Evolutionary conservation across 2,888 invertebrate genomes (phyloP), one percentile per base, ranked within the genome.

Genomic region (Rhingia campestris): DNA sequence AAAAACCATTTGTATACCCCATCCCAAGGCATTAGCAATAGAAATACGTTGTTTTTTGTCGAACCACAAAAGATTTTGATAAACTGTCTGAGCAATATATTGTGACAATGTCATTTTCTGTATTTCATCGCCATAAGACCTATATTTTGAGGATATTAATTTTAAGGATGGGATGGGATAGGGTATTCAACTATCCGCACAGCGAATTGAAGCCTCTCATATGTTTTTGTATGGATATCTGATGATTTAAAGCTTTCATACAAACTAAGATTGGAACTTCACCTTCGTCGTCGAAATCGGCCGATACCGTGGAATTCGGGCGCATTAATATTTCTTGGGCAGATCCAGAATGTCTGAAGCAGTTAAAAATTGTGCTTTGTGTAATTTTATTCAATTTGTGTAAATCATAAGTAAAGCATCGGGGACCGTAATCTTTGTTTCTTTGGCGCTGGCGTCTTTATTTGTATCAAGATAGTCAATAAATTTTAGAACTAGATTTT

Each of bases 381-480:
- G 43, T 61, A 35, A 63, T 63, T 63, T 47, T 47, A n/a, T n/a
- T n/a, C n/a, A 35, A 47, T 33, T 37, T 22, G 47, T 12, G 63
- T 63, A 63, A 63, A 49, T 22, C 63, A 47, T 49, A 37, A 63
- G 45, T 45, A 63, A 37, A 63, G 49, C 49, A 49, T 63, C 63
- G 35, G 47, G 49, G 37, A 63, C 45, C 47, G 63, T 63, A 35
- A 63, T 63, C 22, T 59, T 59, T 59, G 43, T 10, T 22, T 22
- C 22, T 22, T 58, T 58, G 56, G 22, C 35, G 35, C 35, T 32
- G n/a, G 43, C 61, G 61, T 43, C 45, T 45, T 61, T 45, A 45
- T 12, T 61, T 32, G 45, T 61, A 61, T 45, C 9, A 45, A 32
- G 32, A 47, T n/a, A 45, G 30, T 58, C 39, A 39, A 41, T 58